Percentiles rank a stretch among this genome's conserved stretches.
phyloP scores from a whole-genome alignment of 2,888 invertebrate genomes.

The Tenthredo mesomela region DNA sequence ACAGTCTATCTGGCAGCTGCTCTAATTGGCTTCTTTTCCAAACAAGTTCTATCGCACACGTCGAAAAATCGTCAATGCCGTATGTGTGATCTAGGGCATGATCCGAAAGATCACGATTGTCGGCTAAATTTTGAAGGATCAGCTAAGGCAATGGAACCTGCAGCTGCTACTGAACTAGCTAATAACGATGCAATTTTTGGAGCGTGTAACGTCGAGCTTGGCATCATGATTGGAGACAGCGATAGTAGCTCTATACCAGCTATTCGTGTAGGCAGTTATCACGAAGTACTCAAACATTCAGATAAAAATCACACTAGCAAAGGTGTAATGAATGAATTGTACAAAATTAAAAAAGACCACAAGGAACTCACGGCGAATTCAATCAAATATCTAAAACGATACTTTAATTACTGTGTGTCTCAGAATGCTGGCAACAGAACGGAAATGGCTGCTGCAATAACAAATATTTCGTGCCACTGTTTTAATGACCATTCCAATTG shows the following conservation, averaged over 20 bases:
- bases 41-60: no score
- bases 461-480: background rate
- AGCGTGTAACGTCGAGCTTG: background rate
- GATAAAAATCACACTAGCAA: no score
- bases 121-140: constrained; percentile 45
- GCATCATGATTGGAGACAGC: background rate
- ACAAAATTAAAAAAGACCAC: no score
- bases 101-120: constrained; percentile 33
- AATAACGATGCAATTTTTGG: background rate
- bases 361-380: no score
- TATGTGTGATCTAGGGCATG: no score
- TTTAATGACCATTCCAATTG: background rate
- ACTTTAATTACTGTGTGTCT: no score
- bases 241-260: background rate
- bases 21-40: no score
- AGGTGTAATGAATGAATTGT: no score
- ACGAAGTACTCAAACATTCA: background rate
- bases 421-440: no score
- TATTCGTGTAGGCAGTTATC: background rate
- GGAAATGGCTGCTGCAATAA: background rate
- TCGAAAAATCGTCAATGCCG: no score
- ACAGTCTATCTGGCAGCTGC: no score
- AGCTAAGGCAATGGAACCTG: constrained; percentile 53
- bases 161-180: constrained; percentile 34
- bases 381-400: no score